Evolutionary conservation across 2,113 vertebrate species (phyloP).

Genomic region (Brienomyrus brachyistius): DNA sequence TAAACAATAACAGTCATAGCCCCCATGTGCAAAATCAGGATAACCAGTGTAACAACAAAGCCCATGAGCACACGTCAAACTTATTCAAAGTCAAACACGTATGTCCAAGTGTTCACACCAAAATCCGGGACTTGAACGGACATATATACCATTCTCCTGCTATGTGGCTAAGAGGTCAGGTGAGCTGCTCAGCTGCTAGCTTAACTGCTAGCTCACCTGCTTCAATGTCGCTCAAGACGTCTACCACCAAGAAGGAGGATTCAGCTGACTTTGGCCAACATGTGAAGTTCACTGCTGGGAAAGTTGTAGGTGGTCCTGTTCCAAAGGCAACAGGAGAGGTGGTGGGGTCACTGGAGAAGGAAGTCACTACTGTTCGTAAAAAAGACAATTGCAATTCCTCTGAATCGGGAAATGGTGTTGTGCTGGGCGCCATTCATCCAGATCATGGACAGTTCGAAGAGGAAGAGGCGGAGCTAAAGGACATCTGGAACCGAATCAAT

Average conservation of each 20-base stretch:
- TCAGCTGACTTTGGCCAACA: neutral
- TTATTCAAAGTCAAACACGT: neutral
- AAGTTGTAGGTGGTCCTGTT: neutral
- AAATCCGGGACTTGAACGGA: conserved; percentile 31
- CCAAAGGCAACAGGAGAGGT: neutral
- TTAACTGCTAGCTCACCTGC: neutral
- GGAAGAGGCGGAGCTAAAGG: conserved; percentile 65
- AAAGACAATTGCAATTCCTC: neutral
- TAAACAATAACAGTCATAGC: neutral
- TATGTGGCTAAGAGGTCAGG: neutral
- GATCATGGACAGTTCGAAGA: conserved; percentile 59
- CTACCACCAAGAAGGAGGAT: neutral
- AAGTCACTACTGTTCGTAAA: neutral
- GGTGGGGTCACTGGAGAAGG: neutral
- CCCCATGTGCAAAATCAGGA: neutral
- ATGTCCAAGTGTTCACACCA: conserved; percentile 37
- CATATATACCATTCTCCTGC: conserved; percentile 28
- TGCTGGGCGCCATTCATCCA: conserved; percentile 45
- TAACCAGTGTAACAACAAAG: neutral
- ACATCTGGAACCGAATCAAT: conserved; percentile 55
- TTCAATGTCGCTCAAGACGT: neutral
- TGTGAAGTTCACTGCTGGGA: neutral
- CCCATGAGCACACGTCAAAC: neutral
- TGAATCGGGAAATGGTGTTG: neutral
- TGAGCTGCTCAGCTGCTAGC: neutral